Evolutionary conservation across 2,797 vertebrate genomes (phyloP), one percentile per base, ranked within the genome.

Genomic region (Microchirus variegatus): DNA sequence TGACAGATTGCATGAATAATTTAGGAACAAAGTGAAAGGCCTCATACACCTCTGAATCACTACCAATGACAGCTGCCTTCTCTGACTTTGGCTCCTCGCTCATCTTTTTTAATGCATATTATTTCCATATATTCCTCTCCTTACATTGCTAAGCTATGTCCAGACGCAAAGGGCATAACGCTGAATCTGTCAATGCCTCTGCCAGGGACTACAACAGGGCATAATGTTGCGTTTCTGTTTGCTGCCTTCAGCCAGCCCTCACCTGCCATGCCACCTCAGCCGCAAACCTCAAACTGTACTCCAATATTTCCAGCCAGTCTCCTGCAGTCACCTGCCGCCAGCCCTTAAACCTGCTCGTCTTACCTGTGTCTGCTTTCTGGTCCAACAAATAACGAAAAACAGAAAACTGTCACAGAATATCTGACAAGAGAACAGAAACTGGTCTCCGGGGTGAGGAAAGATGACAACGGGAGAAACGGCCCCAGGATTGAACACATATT

Each of bases 1-100:
- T 90, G 89, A 90, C 90, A 92, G 89, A 90, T 90, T 93, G 89
- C 67, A 87, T 87, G 88, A 83, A 90, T 91, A 91, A 92, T 90
- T 90, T 89, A 85, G 81, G 83, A 90, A 89, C 83, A 92, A 90
- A 89, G 84, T 83, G 79, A 87, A 72, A 88, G 75, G 87, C 84
- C 87, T 90, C 85, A 80, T 81, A 88, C 84, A 89, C 90, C 87
- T 90, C 84, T 88, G 89, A 90, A 87, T 90, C 88, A 90, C 83
- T 64, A 73, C 56, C 76, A 78, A 84, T 88, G 90, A 87, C 90
- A 91, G 87, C 84, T 87, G 85, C 83, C 80, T 86, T 57, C 77
- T 79, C 73, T 69, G 77, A 87, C 77, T 88, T 77, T 70, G 76
- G 74, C 73, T 81, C 48, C 53, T 67, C 73, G 73, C 84, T 87